phyloP scores from a whole-genome alignment of 2,113 vertebrate genomes.

The Neogale vison region DNA sequence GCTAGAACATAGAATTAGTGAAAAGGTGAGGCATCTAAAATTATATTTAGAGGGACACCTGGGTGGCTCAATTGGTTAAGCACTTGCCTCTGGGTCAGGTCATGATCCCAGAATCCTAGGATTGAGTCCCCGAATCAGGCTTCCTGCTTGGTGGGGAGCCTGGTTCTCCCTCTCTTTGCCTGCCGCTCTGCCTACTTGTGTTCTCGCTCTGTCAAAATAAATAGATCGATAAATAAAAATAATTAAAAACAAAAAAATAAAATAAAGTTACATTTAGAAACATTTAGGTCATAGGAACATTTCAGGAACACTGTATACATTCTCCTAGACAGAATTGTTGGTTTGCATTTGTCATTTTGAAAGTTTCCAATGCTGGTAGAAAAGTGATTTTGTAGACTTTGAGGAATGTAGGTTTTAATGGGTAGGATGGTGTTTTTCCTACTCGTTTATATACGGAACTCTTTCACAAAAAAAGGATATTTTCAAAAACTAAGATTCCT shows the following conservation, averaged over 20 bases:
- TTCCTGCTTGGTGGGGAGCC: too few relatives aligned
- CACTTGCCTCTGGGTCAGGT: too few relatives aligned
- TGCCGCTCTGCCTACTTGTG: too few relatives aligned
- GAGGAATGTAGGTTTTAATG: not conserved
- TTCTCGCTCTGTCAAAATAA: too few relatives aligned
- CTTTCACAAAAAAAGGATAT: not conserved
- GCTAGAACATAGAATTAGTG: not conserved
- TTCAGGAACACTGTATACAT: not conserved
- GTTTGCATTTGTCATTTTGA: constrained; percentile 11
- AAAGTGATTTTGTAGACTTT: not conserved
- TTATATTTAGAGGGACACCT: not conserved
- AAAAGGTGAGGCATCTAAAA: not conserved
- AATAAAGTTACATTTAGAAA: constrained; percentile 28
- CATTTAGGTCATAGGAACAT: not conserved
- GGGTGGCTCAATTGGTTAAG: too few relatives aligned
- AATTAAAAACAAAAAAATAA: not conserved
- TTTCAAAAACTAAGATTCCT: not conserved
- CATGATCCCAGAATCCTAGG: too few relatives aligned
- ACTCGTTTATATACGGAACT: not conserved
- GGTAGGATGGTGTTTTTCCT: not conserved
- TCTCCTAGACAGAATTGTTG: not conserved
- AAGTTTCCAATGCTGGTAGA: not conserved
- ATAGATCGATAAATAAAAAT: too few relatives aligned
- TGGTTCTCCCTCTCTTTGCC: too few relatives aligned
- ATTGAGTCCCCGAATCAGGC: too few relatives aligned